Conservation (phyloP, 2,888 invertebrate genomes). For the Lepidochrysops patricia region DNA sequence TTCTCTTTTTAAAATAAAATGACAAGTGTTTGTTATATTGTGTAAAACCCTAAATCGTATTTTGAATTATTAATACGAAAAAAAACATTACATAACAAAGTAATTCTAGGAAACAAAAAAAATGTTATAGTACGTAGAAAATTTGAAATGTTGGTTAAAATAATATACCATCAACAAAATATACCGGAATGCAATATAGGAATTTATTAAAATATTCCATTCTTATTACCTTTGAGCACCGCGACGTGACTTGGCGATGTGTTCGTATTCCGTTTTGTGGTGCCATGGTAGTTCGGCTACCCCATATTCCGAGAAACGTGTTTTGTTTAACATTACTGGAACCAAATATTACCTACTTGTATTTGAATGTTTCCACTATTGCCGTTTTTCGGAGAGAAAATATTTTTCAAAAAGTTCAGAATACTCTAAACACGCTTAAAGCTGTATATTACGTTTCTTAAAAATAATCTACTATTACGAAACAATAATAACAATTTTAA, state of each 20-base stretch:
- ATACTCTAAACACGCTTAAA: not conserved
- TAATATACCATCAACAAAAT: not conserved
- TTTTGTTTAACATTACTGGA: not conserved
- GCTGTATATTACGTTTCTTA: too few species aligned
- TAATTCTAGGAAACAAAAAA: too few species aligned
- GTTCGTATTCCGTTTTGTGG: not conserved
- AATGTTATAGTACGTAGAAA: too few species aligned
- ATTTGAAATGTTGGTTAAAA: too few species aligned
- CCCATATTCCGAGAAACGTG: not conserved
- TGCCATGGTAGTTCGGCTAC: not conserved
- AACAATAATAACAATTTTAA: too few species aligned
- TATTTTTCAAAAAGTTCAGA: not conserved
- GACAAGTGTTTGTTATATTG: too few species aligned
- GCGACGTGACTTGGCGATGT: constrained; percentile 10
- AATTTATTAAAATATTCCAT: constrained; percentile 9
- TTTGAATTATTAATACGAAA: too few species aligned
- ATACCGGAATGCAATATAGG: constrained; percentile 1
- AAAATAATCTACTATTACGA: too few species aligned
- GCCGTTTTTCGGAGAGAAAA: not conserved
- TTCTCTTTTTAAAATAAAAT: too few species aligned
- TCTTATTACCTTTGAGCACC: constrained; percentile 7
- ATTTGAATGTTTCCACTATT: not conserved
- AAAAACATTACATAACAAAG: too few species aligned
- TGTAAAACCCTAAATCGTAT: too few species aligned
- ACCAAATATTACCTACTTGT: not conserved